Percentiles rank a stretch among this genome's conserved stretches.
These are phyloP conservation scores for Furcula furcula DNA, from an alignment of 2,888 invertebrate species.

Conservation along the genomic window DNA sequence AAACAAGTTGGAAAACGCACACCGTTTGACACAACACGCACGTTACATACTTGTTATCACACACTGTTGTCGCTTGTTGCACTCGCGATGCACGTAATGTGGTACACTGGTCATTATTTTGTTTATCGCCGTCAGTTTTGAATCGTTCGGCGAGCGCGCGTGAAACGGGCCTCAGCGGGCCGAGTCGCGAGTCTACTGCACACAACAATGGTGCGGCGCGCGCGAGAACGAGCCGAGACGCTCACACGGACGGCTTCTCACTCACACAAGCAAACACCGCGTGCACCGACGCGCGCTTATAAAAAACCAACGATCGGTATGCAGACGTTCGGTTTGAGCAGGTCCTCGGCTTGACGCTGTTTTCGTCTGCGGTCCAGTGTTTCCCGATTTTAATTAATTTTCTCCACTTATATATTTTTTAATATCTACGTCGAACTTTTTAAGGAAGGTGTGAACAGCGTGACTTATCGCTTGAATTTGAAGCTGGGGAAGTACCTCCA, in stretches of 20 bases:
- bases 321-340: constrained; percentile 81
- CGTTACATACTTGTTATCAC: constrained; percentile 76
- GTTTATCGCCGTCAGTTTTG: constrained; percentile 73
- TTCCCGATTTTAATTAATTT: constrained; percentile 48
- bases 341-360: constrained; percentile 80
- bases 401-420: constrained; percentile 51
- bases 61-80: constrained; percentile 75
- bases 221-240: constrained; percentile 60
- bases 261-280: constrained; percentile 49
- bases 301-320: constrained; percentile 82
- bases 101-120: constrained; percentile 77
- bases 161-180: constrained; percentile 50
- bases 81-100: constrained; percentile 74
- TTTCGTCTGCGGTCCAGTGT: constrained; percentile 79
- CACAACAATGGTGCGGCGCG: constrained; percentile 70
- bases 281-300: constrained; percentile 70
- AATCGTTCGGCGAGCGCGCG: constrained; percentile 50
- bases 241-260: constrained; percentile 45
- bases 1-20: constrained; percentile 69
- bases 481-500: too few relatives aligned
- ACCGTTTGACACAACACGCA: constrained; percentile 73
- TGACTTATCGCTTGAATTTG: too few relatives aligned
- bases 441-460: too few relatives aligned
- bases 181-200: constrained; percentile 73
- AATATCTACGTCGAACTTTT: too few relatives aligned